Evolutionary conservation across 1,140 invertebrate species (phyloP).

Genomic region (Bombus picipes): DNA sequence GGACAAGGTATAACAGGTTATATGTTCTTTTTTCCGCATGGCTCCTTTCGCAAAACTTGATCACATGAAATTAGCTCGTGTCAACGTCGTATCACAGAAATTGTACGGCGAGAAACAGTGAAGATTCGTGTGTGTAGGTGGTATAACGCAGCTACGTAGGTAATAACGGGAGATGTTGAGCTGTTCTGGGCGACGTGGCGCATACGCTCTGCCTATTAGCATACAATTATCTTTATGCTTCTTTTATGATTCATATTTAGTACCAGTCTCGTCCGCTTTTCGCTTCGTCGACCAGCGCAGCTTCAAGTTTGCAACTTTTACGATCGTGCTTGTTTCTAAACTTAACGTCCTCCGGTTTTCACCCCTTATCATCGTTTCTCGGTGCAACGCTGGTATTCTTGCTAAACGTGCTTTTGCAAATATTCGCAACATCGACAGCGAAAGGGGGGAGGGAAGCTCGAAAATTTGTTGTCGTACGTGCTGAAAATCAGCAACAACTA

Average conservation of each 20-base stretch:
- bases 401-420: slow-evolving; percentile 61
- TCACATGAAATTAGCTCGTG: slow-evolving; percentile 52
- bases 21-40: background rate
- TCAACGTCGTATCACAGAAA: slow-evolving; percentile 43
- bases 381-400: slow-evolving; percentile 37
- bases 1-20: background rate
- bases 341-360: slow-evolving; percentile 57
- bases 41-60: slow-evolving; percentile 34
- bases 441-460: background rate
- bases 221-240: slow-evolving; percentile 75
- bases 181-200: slow-evolving; percentile 57
- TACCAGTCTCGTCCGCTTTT: slow-evolving; percentile 40
- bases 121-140: background rate
- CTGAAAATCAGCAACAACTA: slow-evolving; percentile 45
- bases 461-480: slow-evolving; percentile 65
- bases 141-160: slow-evolving; percentile 56
- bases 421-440: background rate
- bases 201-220: slow-evolving; percentile 73
- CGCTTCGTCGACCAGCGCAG: slow-evolving; percentile 30
- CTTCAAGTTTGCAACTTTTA: slow-evolving; percentile 65
- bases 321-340: slow-evolving; percentile 64
- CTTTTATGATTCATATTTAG: slow-evolving; percentile 76
- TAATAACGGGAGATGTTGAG: slow-evolving; percentile 64
- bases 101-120: slow-evolving; percentile 15
- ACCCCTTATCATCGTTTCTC: slow-evolving; percentile 57